Conservation (phyloP, 2,888 invertebrate genomes). For the Mesoligia furuncula region DNA sequence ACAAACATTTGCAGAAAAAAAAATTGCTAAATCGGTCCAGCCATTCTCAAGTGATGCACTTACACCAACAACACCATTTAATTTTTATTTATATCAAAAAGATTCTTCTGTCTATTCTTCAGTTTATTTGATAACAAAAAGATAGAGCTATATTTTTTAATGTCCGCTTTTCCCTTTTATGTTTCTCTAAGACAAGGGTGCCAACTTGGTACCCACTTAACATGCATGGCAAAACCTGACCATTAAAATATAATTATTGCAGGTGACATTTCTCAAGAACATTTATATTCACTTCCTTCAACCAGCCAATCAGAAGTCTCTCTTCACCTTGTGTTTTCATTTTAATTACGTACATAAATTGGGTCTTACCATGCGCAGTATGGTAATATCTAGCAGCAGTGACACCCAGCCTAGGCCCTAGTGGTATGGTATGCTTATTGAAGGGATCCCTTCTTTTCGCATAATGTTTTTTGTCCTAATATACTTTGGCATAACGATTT, state of each 20-base stretch:
- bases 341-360: neutral
- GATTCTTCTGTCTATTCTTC: neutral
- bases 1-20: no score
- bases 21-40: no score
- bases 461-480: no score
- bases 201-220: neutral
- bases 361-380: no score
- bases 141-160: neutral
- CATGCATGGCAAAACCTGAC: neutral
- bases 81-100: neutral
- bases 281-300: constrained; percentile 2
- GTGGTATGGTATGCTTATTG: no score
- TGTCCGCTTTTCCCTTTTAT: neutral
- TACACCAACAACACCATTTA: no score
- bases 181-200: neutral
- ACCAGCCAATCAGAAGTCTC: constrained; percentile 4
- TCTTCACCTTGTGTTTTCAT: neutral
- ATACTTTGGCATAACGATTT: no score
- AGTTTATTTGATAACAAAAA: neutral
- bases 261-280: constrained; percentile 4
- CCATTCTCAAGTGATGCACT: no score
- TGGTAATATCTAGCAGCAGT: no score
- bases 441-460: no score
- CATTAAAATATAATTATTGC: neutral
- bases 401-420: no score